phyloP scores from a whole-genome alignment of 2,888 invertebrate genomes.

The Eumacrocentrus americanus region DNA sequence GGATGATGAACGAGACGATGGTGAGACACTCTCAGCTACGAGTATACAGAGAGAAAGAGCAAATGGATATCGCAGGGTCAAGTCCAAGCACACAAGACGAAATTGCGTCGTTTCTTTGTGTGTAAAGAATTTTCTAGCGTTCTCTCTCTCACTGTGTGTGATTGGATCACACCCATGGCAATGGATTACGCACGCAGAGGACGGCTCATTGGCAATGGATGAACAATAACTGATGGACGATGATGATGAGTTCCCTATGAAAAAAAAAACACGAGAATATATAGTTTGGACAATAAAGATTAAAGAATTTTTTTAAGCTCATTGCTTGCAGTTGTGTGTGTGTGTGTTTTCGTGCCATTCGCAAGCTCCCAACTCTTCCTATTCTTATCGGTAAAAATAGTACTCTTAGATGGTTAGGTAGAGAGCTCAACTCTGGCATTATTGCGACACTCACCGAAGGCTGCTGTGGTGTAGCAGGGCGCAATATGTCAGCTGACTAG shows the following conservation, averaged over 20 bases:
- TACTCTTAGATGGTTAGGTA: slow-evolving; percentile 32
- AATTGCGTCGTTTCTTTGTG: slow-evolving; percentile 31
- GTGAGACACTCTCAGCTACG: too few relatives aligned
- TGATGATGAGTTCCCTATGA: neutral
- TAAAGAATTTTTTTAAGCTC: too few relatives aligned
- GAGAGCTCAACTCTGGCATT: slow-evolving; percentile 17
- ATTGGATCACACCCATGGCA: neutral
- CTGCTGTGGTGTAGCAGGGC: slow-evolving; percentile 61
- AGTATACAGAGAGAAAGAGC: too few relatives aligned
- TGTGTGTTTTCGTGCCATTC: neutral
- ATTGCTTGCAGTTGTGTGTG: neutral
- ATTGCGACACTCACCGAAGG: slow-evolving; percentile 57
- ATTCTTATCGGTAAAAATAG: slow-evolving; percentile 43
- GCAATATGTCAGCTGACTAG: slow-evolving; percentile 63
- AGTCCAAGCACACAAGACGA: neutral
- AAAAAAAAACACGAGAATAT: neutral
- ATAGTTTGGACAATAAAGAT: neutral
- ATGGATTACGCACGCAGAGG: neutral
- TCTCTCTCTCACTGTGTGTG: too few relatives aligned
- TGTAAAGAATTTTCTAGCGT: neutral
- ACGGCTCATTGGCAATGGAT: neutral
- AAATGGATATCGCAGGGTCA: neutral
- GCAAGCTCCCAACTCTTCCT: neutral
- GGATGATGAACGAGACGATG: neutral
- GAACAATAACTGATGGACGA: slow-evolving; percentile 1